phyloP scores from a whole-genome alignment of 2,888 invertebrate genomes.

The Mimas tiliae region DNA sequence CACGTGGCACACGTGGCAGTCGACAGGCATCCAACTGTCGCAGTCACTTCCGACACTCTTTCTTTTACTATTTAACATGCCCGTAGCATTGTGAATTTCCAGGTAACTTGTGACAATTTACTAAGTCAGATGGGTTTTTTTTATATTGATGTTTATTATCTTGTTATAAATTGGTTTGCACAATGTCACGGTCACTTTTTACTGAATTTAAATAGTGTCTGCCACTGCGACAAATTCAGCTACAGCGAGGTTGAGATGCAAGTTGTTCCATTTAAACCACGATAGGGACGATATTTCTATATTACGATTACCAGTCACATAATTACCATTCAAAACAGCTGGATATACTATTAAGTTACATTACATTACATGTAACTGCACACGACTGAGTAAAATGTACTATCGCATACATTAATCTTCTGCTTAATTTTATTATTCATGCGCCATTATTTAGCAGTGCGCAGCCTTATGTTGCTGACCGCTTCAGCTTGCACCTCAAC shows the following conservation, averaged over 20 bases:
- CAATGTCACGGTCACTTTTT: neutral
- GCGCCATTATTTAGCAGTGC: no score
- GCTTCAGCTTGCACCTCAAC: constrained; percentile 46
- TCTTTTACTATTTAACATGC: no score
- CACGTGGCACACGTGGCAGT: no score
- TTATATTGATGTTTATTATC: no score
- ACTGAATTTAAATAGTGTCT: neutral
- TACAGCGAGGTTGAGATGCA: constrained; percentile 43
- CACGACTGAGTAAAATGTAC: neutral
- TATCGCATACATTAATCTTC: no score
- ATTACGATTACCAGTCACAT: neutral
- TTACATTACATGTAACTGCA: neutral
- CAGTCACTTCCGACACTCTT: neutral
- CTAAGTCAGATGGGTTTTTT: no score
- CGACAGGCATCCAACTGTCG: constrained; percentile 6
- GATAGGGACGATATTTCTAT: neutral
- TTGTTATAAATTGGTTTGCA: no score
- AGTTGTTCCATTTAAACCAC: constrained; percentile 31
- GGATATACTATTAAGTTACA: neutral
- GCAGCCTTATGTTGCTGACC: no score
- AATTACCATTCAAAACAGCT: neutral
- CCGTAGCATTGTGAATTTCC: no score
- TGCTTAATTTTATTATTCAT: no score
- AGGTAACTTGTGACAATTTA: no score
- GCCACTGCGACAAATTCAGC: constrained; percentile 39